phyloP scores from a whole-genome alignment of 2,113 vertebrate species.

The Gavia stellata region DNA sequence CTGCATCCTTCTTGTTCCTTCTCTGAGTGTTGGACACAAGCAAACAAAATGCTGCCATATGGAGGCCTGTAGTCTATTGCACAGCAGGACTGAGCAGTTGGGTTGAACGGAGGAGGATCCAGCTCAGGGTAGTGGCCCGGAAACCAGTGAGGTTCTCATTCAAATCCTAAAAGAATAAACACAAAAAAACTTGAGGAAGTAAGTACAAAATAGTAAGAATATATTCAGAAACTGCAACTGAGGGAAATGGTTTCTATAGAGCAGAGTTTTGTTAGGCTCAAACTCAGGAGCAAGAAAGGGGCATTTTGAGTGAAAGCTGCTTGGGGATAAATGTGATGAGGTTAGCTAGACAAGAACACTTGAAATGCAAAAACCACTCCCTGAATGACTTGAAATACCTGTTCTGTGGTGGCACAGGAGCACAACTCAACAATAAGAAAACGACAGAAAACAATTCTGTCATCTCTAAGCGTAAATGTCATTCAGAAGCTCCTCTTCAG shows the following conservation, averaged over 20 bases:
- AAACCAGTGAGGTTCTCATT: slow-evolving; percentile 44
- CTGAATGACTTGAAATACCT: slow-evolving; percentile 25
- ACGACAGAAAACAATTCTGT: background rate
- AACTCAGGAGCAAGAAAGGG: background rate
- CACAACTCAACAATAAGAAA: background rate
- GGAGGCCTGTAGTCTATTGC: slow-evolving; percentile 24
- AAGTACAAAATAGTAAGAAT: background rate
- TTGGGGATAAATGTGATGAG: background rate
- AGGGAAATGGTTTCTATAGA: background rate
- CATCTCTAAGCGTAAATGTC: background rate
- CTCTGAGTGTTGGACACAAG: background rate
- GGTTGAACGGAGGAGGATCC: slow-evolving; percentile 18
- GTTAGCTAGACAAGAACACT: background rate
- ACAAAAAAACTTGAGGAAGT: background rate
- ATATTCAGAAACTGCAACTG: background rate
- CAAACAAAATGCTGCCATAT: background rate
- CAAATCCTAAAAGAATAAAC: slow-evolving; percentile 45
- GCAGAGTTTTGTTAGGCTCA: background rate
- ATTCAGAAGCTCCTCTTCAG: background rate
- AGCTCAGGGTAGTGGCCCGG: slow-evolving; percentile 64
- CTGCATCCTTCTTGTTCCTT: background rate
- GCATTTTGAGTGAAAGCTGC: background rate
- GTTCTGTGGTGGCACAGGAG: background rate
- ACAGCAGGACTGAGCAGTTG: slow-evolving; percentile 26
- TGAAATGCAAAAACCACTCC: background rate